These are phyloP conservation scores for Picathartes gymnocephalus DNA, from an alignment of 2,113 vertebrate genomes.

Conservation along the genomic window DNA sequence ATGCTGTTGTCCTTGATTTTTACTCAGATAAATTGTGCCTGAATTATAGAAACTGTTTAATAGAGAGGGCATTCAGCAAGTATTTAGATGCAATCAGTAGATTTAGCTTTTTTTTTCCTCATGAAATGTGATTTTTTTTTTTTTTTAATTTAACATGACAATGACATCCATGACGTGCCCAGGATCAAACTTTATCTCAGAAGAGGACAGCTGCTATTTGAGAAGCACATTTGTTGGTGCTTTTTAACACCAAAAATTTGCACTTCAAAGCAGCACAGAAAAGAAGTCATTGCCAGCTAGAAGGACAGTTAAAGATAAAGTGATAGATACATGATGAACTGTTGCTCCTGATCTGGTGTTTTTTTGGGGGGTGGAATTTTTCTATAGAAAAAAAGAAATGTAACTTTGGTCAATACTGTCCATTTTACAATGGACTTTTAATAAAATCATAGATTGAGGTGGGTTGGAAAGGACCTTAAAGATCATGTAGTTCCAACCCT, in stretches of 20 bases:
- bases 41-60: not conserved
- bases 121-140: not conserved
- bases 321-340: not conserved
- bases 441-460: not conserved
- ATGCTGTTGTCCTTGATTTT: not conserved
- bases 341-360: not conserved
- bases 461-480: not conserved
- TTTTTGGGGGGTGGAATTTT: not conserved
- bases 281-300: constrained; percentile 3
- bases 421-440: not conserved
- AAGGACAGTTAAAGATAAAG: not conserved
- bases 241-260: not conserved
- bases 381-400: not conserved
- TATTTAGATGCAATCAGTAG: not conserved
- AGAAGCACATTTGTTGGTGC: not conserved
- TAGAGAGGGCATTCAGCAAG: not conserved
- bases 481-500: not conserved
- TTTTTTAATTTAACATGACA: not conserved
- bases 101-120: not conserved
- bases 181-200: not conserved
- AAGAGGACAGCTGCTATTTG: not conserved
- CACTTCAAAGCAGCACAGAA: not conserved
- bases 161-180: too few relatives aligned
- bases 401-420: not conserved
- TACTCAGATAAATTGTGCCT: not conserved